Base-by-base conservation (phyloP, 1,140 invertebrate species). In the Bacillus rossius region DNA sequence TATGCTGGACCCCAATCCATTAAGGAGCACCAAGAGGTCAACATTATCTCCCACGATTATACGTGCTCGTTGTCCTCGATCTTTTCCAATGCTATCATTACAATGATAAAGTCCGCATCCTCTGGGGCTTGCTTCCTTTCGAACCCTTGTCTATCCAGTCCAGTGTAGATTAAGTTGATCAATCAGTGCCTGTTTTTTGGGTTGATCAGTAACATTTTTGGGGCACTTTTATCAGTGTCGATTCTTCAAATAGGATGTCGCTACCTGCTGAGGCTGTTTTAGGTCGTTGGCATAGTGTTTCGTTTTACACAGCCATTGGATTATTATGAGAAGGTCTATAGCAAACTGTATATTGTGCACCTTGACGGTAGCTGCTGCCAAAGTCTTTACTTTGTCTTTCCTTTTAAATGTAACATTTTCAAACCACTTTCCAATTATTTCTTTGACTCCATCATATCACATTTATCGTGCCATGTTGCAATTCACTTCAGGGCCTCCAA, bases 1-100 rank as follows among this genome's bases (percentile, higher is more conserved):
- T 45, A 45, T 45, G 43, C 43, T 45, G 43, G 17, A 45, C 5
- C 17, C 43, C 43, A 45, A 45, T 45, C 17, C 43, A 45, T 45
- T 45, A 45, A 45, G 43, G 43, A 19, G 43, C 43, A 55, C 54
- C 22, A 55, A 50, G 17, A 49, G 38, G 37, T 55, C 54, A 2
- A 22, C 37, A 50, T 55, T 47, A 7, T 55, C 54, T 16, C 54
- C 54, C 3, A 22, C 25, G 22, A 55, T 45, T 45, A 45, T 45
- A 45, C 23, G 4, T 45, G 43, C 43, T 45, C 43, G 43, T 45
- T 7, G 5, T 45, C 43, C 43, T 45, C 43, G 43, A 5, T 45
- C 43, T 45, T 45, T n/a, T 45, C 43, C 47, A 55, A 23, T 49
- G 41, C 13, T 49, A 47, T 55, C 29, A 2, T 47, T n/a, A 55